Evolutionary conservation across 2,888 invertebrate genomes (phyloP), one percentile per base, ranked within the genome.

Genomic region (Dryomyza anilis): DNA sequence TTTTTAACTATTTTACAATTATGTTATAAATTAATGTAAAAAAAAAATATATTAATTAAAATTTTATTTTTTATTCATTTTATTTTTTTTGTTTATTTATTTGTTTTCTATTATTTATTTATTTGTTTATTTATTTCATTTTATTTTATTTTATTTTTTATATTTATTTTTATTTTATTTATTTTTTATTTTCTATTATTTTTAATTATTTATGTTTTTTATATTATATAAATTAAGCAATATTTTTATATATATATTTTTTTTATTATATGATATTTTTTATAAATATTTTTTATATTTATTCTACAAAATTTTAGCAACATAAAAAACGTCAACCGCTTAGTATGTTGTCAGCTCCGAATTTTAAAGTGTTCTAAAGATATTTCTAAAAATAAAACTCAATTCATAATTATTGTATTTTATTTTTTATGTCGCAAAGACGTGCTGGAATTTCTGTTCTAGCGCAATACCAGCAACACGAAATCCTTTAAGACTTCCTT

Each of bases 271-370:
- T 29, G 25, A 27, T 5, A 27, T 53, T 6, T 14, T 14, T 29
- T 29, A 39, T 43, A 33, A 27, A 58, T 33, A 58, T 39, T 46
- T 36, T 27, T 48, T 48, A 27, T 48, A 30, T 7, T 56, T 21
- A 59, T 60, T 48, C 29, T 43, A 60, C 30, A n/a, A n/a, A n/a
- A n/a, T n/a, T n/a, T n/a, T n/a, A n/a, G n/a, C n/a, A n/a, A n/a
- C n/a, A n/a, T n/a, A n/a, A n/a, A n/a, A n/a, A n/a, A n/a, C n/a
- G n/a, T n/a, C n/a, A n/a, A n/a, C n/a, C n/a, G n/a, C n/a, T n/a
- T n/a, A n/a, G n/a, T n/a, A n/a, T n/a, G n/a, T n/a, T n/a, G n/a
- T n/a, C n/a, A n/a, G n/a, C n/a, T n/a, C n/a, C n/a, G n/a, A n/a
- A n/a, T n/a, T n/a, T n/a, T n/a, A n/a, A n/a, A n/a, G n/a, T n/a